Evolutionary conservation across 2,113 vertebrate species (phyloP).

Genomic region (Laterallus jamaicensis): DNA sequence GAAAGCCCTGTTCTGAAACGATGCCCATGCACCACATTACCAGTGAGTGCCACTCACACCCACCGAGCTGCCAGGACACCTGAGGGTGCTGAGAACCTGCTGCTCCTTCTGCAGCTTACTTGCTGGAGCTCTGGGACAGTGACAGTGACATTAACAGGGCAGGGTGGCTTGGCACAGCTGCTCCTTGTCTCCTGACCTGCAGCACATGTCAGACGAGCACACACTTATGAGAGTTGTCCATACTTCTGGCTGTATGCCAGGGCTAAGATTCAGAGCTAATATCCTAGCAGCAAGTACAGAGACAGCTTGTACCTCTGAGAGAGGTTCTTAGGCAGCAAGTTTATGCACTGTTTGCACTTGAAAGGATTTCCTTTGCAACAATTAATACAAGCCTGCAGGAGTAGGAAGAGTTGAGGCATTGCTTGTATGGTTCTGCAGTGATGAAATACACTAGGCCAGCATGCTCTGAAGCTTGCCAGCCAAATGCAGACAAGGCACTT

Average conservation of each 20-base stretch:
- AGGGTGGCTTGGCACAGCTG: neutral
- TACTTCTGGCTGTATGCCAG: neutral
- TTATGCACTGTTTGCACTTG: neutral
- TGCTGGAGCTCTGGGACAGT: neutral
- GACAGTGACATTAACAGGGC: neutral
- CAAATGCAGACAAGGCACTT: neutral
- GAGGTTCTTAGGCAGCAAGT: neutral
- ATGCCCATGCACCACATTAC: fast-evolving
- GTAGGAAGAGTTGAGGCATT: neutral
- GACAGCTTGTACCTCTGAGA: neutral
- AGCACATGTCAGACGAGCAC: fast-evolving
- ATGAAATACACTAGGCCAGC: neutral
- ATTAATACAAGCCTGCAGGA: neutral
- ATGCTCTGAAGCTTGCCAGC: neutral
- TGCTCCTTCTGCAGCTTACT: neutral
- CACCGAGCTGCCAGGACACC: neutral
- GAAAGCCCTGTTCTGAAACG: neutral
- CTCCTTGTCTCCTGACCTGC: neutral
- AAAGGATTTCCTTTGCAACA: neutral
- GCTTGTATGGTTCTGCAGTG: neutral
- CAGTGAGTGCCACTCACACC: fast-evolving
- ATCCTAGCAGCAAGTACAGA: neutral
- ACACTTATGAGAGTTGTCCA: neutral
- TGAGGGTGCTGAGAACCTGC: neutral
- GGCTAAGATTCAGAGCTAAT: neutral